These are phyloP conservation scores for Xenops minutus DNA, from an alignment of 2,797 vertebrate genomes.

Conservation along the genomic window DNA sequence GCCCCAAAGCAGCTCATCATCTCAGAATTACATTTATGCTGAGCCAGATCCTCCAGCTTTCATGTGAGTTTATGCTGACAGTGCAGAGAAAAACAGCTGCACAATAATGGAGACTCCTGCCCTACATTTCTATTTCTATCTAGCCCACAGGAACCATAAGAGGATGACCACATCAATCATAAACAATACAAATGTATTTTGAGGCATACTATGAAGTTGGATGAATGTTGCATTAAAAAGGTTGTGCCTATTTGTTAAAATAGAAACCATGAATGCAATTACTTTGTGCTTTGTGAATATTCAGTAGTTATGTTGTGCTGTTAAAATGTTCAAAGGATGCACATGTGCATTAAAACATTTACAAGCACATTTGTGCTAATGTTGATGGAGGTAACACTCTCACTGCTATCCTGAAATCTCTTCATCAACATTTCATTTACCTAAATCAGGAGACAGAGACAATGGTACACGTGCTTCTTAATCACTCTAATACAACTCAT, in stretches of 20 bases:
- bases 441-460: not conserved
- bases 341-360: not conserved
- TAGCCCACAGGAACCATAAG: slow-evolving; percentile 24
- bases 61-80: slow-evolving; percentile 12
- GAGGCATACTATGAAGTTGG: not conserved
- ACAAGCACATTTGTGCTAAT: not conserved
- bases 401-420: not conserved
- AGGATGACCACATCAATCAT: slow-evolving; percentile 59
- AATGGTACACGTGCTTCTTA: not conserved
- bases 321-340: not conserved
- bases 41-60: slow-evolving; percentile 47
- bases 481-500: not conserved
- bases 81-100: slow-evolving; percentile 54
- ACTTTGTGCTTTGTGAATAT: slow-evolving; percentile 9
- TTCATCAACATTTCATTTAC: not conserved
- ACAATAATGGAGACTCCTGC: slow-evolving; percentile 49
- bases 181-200: slow-evolving; percentile 44
- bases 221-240: not conserved
- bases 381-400: not conserved
- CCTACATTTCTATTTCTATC: slow-evolving; percentile 59
- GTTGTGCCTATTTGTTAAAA: not conserved
- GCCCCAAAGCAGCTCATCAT: slow-evolving; percentile 14
- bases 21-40: slow-evolving; percentile 33
- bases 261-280: not conserved
- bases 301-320: not conserved